Evolutionary conservation across 2,797 vertebrate species (phyloP), one percentile per base, ranked within the genome.

Genomic region (Chrosomus eos): DNA sequence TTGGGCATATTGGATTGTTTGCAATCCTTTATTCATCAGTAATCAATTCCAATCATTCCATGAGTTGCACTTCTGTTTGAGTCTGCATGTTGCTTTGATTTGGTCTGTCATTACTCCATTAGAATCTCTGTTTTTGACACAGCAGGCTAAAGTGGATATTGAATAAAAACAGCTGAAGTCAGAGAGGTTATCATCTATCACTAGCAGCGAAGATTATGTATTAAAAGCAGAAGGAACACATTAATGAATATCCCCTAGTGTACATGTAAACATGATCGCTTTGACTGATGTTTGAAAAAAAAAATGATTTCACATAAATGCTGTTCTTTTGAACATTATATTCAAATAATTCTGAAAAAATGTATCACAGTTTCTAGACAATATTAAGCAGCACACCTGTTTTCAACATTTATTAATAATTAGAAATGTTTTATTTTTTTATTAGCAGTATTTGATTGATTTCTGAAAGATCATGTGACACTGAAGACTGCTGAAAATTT

Each of bases 141-240:
- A 74, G 81, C 72, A 31, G 72, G 72, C 28, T 18, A 28, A 43
- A 67, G 26, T 77, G 33, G 26, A 83, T 78, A 78, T 71, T 71
- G 66, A 84, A 48, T 78, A 33, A 70, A 84, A 78, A 71, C 11
- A 31, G 18, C 36, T 58, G 4, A 67, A 31, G 19, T 55, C 60
- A 38, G n/a, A 74, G 48, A 68, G 60, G 82, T 71, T 78, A 48
- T 60, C 21, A 10, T 36, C 64, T 19, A 58, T 70, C 19, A 71
- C 74, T 28, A 60, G 40, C 64, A 70, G 74, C 4, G 21, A 67
- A 71, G n/a, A 76, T 55, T 83, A 31, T 66, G 72, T 43, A 67
- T 55, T 31, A 55, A 77, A 45, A 45, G 43, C 40, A 48, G 28
- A 73, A 51, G 31, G 45, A 77, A 45, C n/a, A 43, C 23, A 40